phyloP scores from a whole-genome alignment of 2,888 invertebrate genomes.

The Troglohyphantes excavatus region DNA sequence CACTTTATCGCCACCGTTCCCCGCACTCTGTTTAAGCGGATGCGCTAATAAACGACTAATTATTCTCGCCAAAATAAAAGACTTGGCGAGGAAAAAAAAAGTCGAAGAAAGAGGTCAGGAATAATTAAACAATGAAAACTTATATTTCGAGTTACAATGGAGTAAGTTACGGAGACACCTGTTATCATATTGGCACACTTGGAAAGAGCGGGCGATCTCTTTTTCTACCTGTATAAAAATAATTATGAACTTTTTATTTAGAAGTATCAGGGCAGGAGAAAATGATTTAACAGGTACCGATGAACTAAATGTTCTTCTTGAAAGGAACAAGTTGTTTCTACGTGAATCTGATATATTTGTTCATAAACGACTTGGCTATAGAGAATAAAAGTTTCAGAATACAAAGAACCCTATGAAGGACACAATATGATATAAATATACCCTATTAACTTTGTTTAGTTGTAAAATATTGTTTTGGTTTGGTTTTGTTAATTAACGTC shows the following conservation, averaged over 20 bases:
- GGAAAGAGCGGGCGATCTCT: background rate
- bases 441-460: too few species aligned
- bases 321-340: background rate
- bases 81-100: background rate
- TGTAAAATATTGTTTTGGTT: too few species aligned
- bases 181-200: conserved; percentile 8
- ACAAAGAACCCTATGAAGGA: too few species aligned
- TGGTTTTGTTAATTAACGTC: too few species aligned
- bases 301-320: background rate
- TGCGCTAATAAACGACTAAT: conserved; percentile 48
- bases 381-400: too few species aligned
- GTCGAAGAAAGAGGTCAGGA: conserved; percentile 26
- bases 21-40: background rate
- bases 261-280: background rate
- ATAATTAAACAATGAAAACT: conserved; percentile 51
- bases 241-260: background rate
- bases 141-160: conserved; percentile 29
- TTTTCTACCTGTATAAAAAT: background rate
- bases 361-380: too few species aligned
- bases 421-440: too few species aligned
- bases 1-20: background rate
- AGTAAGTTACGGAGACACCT: background rate
- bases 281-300: background rate
- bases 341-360: background rate
- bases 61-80: conserved; percentile 24